Percentiles rank a stretch among this genome's conserved stretches.
These are phyloP conservation scores for Polymixis flavicincta DNA, from an alignment of 2,888 invertebrate species.

Conservation along the genomic window DNA sequence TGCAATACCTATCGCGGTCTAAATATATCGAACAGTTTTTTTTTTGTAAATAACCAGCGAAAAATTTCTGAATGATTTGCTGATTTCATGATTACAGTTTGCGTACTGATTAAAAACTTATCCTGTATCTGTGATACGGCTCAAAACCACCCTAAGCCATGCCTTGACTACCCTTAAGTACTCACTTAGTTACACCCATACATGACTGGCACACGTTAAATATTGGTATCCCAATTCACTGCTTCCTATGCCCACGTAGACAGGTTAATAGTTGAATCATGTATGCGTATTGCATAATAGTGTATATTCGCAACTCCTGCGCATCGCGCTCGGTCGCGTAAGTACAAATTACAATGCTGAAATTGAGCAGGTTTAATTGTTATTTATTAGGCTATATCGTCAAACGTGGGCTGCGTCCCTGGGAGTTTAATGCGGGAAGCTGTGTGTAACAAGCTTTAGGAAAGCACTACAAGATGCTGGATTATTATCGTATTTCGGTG, in stretches of 20 bases:
- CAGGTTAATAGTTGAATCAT: too few relatives aligned
- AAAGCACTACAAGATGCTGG: neutral
- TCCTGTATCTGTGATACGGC: too few relatives aligned
- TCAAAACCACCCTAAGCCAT: too few relatives aligned
- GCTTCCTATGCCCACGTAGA: neutral
- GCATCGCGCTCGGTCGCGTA: neutral
- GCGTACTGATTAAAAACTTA: too few relatives aligned
- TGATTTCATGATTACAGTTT: too few relatives aligned
- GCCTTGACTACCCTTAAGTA: too few relatives aligned
- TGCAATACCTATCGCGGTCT: too few relatives aligned
- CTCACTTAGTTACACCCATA: neutral
- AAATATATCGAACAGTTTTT: too few relatives aligned
- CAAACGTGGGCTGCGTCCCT: conserved; percentile 34
- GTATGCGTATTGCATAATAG: neutral
- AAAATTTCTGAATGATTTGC: too few relatives aligned
- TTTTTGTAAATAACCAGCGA: too few relatives aligned
- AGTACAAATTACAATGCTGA: conserved; percentile 27
- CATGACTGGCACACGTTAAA: neutral
- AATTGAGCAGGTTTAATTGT: conserved; percentile 45
- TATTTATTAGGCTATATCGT: conserved; percentile 41
- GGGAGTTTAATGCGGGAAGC: neutral
- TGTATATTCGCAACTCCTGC: neutral
- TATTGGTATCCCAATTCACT: neutral
- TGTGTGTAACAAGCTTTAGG: neutral
- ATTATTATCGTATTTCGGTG: neutral